Evolutionary conservation across 2,113 vertebrate species (phyloP).

Genomic region (Strix aluco): DNA sequence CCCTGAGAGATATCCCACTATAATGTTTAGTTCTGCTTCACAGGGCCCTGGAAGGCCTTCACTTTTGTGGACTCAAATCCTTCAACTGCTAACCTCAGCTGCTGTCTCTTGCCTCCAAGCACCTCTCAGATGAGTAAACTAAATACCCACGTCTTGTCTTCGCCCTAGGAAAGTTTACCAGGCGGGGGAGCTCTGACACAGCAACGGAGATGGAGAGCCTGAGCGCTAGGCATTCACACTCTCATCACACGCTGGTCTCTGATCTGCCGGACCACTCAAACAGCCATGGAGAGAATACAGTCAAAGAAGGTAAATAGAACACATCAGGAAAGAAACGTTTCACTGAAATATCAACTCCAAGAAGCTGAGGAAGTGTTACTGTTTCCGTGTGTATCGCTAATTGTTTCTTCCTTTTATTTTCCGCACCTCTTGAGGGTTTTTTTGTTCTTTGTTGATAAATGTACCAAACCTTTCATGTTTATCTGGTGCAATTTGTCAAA

Average conservation of each 20-base stretch:
- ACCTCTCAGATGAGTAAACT: neutral
- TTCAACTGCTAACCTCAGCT: neutral
- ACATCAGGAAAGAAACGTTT: neutral
- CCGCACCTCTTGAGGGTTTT: fast-evolving
- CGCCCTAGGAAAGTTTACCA: constrained; percentile 87
- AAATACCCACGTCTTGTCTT: neutral
- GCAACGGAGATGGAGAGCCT: constrained; percentile 93
- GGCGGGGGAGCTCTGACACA: constrained; percentile 92
- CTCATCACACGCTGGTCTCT: constrained; percentile 90
- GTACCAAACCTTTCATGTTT: neutral
- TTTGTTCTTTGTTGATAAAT: neutral
- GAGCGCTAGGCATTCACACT: constrained; percentile 90
- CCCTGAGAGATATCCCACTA: fast-evolving
- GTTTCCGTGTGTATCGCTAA: neutral
- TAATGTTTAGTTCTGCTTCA: neutral
- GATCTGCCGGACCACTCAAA: constrained; percentile 94
- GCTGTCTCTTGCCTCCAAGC: neutral
- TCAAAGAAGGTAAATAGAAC: constrained; percentile 85
- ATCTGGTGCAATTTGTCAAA: neutral
- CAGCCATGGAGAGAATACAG: constrained; percentile 93
- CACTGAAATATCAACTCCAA: neutral
- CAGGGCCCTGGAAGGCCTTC: neutral
- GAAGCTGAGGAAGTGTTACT: neutral
- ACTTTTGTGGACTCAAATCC: neutral
- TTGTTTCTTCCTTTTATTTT: neutral